Base-by-base conservation (phyloP, 2,888 invertebrate species). In the Pherbina coryleti region DNA sequence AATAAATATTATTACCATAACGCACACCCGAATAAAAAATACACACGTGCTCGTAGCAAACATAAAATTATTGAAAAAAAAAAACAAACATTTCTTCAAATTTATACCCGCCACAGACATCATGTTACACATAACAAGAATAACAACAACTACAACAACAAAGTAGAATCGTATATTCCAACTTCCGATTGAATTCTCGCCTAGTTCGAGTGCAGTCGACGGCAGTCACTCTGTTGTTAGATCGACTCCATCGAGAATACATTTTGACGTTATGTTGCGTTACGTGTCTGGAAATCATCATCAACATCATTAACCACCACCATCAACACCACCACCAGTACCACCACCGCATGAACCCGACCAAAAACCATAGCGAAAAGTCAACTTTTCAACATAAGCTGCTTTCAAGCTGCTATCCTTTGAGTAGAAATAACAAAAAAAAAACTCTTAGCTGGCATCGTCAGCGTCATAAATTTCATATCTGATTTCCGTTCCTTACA, bases 211-310 rank as follows among this genome's bases (percentile, higher is more conserved):
- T 49, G 28, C 11, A 14, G 49, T 51, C 22, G 69, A 66, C 19
- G 8, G 57, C 25, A 57, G 57, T 14, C 8, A 55, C 55, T 22
- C 19, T 55, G 19, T 19, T 11, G 55, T 19, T 22, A 31, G 34
- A 31, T 55, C 28, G 62, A 25, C 34, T 66, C 44, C 25, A 44
- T 49, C 17, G 49, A 49, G 64, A 66, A 66, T 34, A 22, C 67
- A 25, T 51, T 69, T 69, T 14, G 28, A 49, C 19, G 25, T 8
- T 55, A 11, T 55, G 3, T 44, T 60, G 34, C 67, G 25, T 57
- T 72, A 72, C 72, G 72, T 72, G 72, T 72, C 37, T 72, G 57
- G 72, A 57, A 72, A 60, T 57, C 25, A 60, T 60, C 57, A 60
- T 72, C 72, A 37, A 71, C 70, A 51, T 28, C 60, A 60, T 60